Evolutionary conservation across 2,888 invertebrate genomes (phyloP).

Genomic region (Mesorhabditis sp.): DNA sequence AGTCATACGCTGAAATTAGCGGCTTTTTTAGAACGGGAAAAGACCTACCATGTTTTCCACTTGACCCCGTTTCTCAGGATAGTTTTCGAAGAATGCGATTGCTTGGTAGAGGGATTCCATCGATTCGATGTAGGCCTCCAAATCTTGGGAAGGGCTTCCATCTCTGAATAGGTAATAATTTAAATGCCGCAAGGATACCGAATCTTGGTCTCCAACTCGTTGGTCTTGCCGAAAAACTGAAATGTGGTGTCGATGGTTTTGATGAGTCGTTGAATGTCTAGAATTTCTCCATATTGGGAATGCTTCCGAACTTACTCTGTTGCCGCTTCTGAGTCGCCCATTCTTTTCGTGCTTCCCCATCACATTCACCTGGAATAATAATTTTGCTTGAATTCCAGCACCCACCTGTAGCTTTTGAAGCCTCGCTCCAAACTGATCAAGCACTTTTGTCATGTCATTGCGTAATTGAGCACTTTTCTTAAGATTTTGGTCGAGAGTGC

Average conservation of each 20-base stretch:
- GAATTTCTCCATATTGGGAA: slow-evolving; percentile 1
- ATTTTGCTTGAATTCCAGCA: neutral
- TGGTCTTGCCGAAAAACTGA: slow-evolving; percentile 88
- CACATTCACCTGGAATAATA: slow-evolving; percentile 39
- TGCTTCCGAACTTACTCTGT: slow-evolving; percentile 37
- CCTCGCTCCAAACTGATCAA: slow-evolving; percentile 17
- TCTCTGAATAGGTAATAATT: slow-evolving; percentile 19
- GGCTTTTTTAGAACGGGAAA: neutral
- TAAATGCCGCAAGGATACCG: slow-evolving; percentile 17
- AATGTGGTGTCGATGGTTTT: slow-evolving; percentile 86
- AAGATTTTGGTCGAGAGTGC: slow-evolving; percentile 40
- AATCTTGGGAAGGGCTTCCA: slow-evolving; percentile 27
- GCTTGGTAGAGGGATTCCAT: slow-evolving; percentile 53
- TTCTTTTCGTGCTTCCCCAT: slow-evolving; percentile 53
- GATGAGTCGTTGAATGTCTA: slow-evolving; percentile 86
- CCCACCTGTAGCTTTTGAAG: neutral
- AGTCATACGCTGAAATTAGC: slow-evolving; percentile 44
- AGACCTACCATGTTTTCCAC: slow-evolving; percentile 36
- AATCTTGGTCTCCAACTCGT: slow-evolving; percentile 72
- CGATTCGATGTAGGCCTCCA: slow-evolving; percentile 45
- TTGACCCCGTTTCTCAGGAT: slow-evolving; percentile 35
- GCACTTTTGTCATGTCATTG: slow-evolving; percentile 31
- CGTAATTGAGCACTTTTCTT: slow-evolving; percentile 36
- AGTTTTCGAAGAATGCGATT: slow-evolving; percentile 37
- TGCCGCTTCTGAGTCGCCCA: slow-evolving; percentile 52